Percentiles rank a stretch among this genome's conserved stretches.
phyloP scores from a whole-genome alignment of 2,113 vertebrate genomes.

The Ctenodactylus gundi region DNA sequence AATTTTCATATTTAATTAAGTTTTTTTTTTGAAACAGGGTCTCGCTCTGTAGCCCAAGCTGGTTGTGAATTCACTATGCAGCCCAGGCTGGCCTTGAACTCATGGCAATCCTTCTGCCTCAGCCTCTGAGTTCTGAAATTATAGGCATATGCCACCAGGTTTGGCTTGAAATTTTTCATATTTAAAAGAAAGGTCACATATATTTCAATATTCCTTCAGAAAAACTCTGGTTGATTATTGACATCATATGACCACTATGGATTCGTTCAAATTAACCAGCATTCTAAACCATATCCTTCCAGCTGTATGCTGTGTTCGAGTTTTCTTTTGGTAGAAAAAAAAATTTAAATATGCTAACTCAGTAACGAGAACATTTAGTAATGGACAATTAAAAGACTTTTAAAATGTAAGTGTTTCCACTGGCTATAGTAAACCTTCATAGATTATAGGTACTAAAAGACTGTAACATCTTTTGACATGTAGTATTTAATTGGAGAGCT shows the following conservation, averaged over 20 bases:
- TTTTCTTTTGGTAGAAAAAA: background rate
- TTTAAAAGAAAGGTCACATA: background rate
- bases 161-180: background rate
- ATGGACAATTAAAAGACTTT: background rate
- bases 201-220: background rate
- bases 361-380: background rate
- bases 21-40: no score
- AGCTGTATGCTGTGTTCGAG: no score
- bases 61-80: no score
- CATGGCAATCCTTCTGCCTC: no score
- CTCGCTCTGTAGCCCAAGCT: no score
- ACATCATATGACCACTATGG: background rate
- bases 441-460: background rate
- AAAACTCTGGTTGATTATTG: background rate
- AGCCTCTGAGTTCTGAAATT: no score
- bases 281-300: background rate
- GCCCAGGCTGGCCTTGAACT: no score
- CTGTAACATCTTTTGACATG: background rate
- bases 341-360: background rate
- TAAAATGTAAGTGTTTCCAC: background rate
- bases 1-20: background rate
- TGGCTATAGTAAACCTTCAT: background rate
- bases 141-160: no score
- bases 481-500: background rate
- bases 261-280: background rate